Conservation (phyloP, 2,888 invertebrate genomes). For the Icerya purchasi region DNA sequence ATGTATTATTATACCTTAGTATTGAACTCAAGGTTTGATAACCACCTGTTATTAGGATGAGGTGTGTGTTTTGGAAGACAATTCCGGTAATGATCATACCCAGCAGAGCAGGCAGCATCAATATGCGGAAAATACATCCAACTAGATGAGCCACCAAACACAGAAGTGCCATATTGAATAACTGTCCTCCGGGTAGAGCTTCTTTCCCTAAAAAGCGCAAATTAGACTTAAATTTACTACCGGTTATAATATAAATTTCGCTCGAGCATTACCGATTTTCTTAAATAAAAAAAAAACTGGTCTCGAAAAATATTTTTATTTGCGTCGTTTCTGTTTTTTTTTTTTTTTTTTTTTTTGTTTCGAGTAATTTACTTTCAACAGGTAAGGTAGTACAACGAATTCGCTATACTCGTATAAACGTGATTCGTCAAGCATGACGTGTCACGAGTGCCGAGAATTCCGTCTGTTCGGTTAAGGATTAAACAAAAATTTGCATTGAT, state of each 20-base stretch:
- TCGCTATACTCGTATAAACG: too few species aligned
- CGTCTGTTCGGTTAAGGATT: too few species aligned
- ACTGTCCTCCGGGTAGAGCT: constrained; percentile 62
- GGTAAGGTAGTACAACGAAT: not conserved
- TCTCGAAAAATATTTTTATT: too few species aligned
- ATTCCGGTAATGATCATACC: constrained; percentile 73
- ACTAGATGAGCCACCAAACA: constrained; percentile 59
- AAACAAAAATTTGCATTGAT: not conserved
- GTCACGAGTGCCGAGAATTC: too few species aligned
- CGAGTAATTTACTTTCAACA: constrained; percentile 4
- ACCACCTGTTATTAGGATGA: constrained; percentile 44
- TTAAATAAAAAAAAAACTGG: too few species aligned
- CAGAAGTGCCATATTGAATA: constrained; percentile 53
- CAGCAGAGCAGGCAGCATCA: constrained; percentile 61
- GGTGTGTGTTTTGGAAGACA: constrained; percentile 46
- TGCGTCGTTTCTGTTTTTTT: too few species aligned
- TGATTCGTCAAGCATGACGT: too few species aligned
- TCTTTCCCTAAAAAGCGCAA: constrained; percentile 28
- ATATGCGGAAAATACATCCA: constrained; percentile 56
- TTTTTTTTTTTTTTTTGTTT: too few species aligned
- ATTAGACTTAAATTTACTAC: too few species aligned
- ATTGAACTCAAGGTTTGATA: constrained; percentile 44
- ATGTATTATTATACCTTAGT: constrained; percentile 52
- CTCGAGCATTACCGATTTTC: too few species aligned
- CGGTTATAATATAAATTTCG: constrained; percentile 3